Base-by-base conservation (phyloP, 64 coral and sea anemone species). In the Montipora cactus region DNA sequence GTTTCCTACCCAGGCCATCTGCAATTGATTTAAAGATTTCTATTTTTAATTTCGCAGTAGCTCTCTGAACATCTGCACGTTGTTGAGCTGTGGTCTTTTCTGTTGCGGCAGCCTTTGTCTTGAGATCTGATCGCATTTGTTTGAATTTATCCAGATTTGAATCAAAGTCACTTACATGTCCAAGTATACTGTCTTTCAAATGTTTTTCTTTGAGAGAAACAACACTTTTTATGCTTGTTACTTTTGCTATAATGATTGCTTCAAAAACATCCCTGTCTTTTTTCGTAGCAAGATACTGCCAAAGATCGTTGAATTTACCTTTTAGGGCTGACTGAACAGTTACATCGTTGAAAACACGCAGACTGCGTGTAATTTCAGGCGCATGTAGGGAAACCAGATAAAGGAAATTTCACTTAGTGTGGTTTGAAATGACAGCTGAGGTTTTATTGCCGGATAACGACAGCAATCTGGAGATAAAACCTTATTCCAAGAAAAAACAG, bases 1-100 rank as follows among this genome's bases (percentile, higher is more conserved):
- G 80, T n/a, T 84, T 77, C 58, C 87, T 81, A 10, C 93, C 93
- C 21, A 87, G 74, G 3, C 93, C 93, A 57, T 90, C 44, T 10
- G 74, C 78, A 67, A 79, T 47, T 12, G 68, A 76, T 5, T 86
- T 49, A 37, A 48, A n/a, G 4, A 28, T 44, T 28, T 76, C 9
- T 47, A 12, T 28, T 76, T 4, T 47, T 37, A 47, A 44, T 48
- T 76, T 76, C 2, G 23, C 25, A 14, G 7, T 4, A 37, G 74
- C 74, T 76, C 74, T 25, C 25, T 76, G 74, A 76, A 76, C 20
- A 76, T 76, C 74, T 5, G 74, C 74, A 76, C 23, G 74, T 37
- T 76, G 74, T 46, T 76, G 21, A 76, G 74, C 7, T 76, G 74
- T 11, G 7, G 6, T 47, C 9, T 28, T 76, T 44, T 44, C 74